These are phyloP conservation scores for Saguinus midas DNA, from an alignment of 2,113 vertebrate genomes.

Conservation along the genomic window DNA sequence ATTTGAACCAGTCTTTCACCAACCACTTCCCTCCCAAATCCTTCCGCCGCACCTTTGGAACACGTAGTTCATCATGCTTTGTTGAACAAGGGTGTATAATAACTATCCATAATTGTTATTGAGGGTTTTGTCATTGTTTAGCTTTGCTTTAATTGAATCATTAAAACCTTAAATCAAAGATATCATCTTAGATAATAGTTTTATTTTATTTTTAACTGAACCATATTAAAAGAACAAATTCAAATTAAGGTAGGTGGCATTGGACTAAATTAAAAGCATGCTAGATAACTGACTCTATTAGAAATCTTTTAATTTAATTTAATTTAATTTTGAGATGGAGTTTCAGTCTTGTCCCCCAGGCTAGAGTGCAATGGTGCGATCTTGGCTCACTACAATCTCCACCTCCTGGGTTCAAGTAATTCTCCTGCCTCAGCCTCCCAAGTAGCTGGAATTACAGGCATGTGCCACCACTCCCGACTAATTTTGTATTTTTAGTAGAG, in stretches of 20 bases:
- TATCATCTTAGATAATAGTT: conserved; percentile 22
- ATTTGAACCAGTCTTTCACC: not conserved
- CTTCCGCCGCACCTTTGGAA: not conserved
- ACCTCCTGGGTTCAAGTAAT: no score
- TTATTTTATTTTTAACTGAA: conserved; percentile 45
- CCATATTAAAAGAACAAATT: conserved; percentile 29
- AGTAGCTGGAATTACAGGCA: no score
- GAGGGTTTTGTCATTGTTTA: not conserved
- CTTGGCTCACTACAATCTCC: no score
- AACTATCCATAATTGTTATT: not conserved
- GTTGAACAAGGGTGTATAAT: not conserved
- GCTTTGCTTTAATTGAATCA: not conserved
- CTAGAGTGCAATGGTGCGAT: no score
- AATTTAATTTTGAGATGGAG: no score
- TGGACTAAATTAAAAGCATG: conserved; percentile 56
- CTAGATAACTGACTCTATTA: conserved; percentile 34
- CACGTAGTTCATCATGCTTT: not conserved
- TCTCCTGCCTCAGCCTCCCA: no score
- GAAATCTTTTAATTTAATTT: conserved; percentile 24
- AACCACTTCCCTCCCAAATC: not conserved
- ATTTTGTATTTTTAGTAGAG: no score
- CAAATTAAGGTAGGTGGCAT: not conserved
- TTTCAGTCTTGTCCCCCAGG: no score
- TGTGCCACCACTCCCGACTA: no score
- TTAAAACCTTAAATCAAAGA: conserved; percentile 31